Evolutionary conservation across 1,140 invertebrate species (phyloP), one percentile per base, ranked within the genome.

Genomic region (Meloidogyne hapla): DNA sequence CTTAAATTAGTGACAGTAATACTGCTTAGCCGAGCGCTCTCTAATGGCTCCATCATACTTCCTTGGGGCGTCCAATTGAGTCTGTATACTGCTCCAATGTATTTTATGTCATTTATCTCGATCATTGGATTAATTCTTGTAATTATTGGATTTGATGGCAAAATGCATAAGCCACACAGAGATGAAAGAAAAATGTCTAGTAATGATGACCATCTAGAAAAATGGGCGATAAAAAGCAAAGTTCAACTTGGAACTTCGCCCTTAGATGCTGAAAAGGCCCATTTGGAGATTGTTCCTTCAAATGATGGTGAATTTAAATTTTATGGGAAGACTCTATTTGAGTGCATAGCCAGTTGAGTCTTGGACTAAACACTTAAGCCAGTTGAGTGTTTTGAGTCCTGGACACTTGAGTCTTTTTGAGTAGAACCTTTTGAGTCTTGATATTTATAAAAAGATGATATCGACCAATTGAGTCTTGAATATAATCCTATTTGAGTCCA

Each of bases 51-150:
- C 5, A 42, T 73, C 28, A 2, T 13, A 33, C 56, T 73, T 56
- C 71, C 71, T 8, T 73, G 71, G 71, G 40, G 28, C 2, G 56
- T 64, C 25, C 71, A 73, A 13, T 64, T 73, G 5, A 73, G 28
- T 64, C 33, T 73, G 23, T 73, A 61, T 23, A 73, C 71, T 5
- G 71, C 71, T 6, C 71, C 71, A 21, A 15, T 63, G 4, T 73
- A 73, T 64, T 28, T 63, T 15, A 61, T 63, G 71, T 8, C 45
- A 13, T 38, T 56, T 42, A 28, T 73, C 9, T 23, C 56, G 9
- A 61, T 73, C 2, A 38, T 73, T 64, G 13, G 71, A 15, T 21
- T 73, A 21, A 61, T 25, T 12, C 45, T 73, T 8, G 6, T 73
- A 13, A 38, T 38, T 12, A 25, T 63, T 21, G 61, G 42, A 28